phyloP scores from a whole-genome alignment of 2,888 invertebrate genomes.

The Plebejus argus region DNA sequence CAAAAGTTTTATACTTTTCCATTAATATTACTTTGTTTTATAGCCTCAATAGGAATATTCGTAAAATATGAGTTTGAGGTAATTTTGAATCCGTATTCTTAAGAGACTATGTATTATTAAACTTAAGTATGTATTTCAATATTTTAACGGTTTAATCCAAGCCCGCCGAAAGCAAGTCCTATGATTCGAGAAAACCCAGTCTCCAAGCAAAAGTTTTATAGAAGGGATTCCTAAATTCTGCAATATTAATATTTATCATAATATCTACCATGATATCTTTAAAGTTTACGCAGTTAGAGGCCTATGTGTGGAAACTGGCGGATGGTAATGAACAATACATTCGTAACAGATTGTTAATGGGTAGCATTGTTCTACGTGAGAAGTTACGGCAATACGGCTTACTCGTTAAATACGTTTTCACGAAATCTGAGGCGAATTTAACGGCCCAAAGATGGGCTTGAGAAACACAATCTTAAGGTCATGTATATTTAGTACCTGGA shows the following conservation, averaged over 20 bases:
- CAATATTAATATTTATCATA: not conserved
- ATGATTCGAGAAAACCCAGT: not conserved
- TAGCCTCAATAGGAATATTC: not conserved
- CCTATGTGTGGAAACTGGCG: conserved; percentile 25
- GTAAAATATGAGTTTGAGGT: too few species aligned
- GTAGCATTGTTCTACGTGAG: conserved; percentile 23
- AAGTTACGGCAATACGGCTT: conserved; percentile 19
- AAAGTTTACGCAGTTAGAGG: not conserved
- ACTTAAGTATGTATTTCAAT: too few species aligned
- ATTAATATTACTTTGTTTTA: not conserved
- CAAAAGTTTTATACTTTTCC: not conserved
- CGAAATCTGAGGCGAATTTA: not conserved
- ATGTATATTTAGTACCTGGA: not conserved
- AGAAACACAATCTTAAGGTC: not conserved
- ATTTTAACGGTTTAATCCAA: too few species aligned
- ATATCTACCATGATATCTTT: not conserved
- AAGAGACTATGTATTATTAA: too few species aligned
- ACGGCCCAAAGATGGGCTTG: not conserved
- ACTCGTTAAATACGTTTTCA: conserved; percentile 5
- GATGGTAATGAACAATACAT: conserved; percentile 21
- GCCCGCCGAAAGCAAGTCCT: too few species aligned
- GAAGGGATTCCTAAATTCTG: not conserved
- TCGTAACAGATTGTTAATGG: conserved; percentile 29
- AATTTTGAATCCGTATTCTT: too few species aligned
- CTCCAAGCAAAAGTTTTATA: not conserved